These are phyloP conservation scores for Gymnarchus niloticus DNA, from an alignment of 2,113 vertebrate species.

Conservation along the genomic window DNA sequence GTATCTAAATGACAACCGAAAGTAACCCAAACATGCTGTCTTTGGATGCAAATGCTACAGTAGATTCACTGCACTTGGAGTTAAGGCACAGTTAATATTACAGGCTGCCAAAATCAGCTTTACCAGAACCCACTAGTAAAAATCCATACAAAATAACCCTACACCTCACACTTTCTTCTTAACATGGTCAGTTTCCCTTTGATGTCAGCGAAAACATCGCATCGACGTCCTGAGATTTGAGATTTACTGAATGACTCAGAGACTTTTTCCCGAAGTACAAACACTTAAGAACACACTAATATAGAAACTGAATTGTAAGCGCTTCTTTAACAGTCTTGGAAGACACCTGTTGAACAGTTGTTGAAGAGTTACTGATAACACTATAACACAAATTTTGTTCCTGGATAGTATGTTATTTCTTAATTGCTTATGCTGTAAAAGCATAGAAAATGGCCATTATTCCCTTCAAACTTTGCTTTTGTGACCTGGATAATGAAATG, in stretches of 20 bases:
- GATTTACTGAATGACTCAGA: not conserved
- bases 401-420: too few relatives aligned
- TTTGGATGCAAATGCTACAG: not conserved
- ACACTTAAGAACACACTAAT: not conserved
- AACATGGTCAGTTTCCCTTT: too few relatives aligned
- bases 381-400: too few relatives aligned
- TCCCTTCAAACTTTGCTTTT: too few relatives aligned
- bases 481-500: too few relatives aligned
- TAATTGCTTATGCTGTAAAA: too few relatives aligned
- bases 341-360: not conserved
- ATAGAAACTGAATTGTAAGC: not conserved
- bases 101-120: not conserved
- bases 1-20: not conserved
- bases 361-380: too few relatives aligned
- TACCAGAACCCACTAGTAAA: not conserved
- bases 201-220: not conserved
- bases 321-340: not conserved
- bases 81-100: not conserved
- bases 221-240: not conserved
- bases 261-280: too few relatives aligned
- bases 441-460: too few relatives aligned
- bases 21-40: not conserved
- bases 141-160: too few relatives aligned
- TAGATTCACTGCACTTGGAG: not conserved
- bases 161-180: too few relatives aligned